These are phyloP conservation scores for Glaucopsyche alexis DNA, from an alignment of 2,888 invertebrate species.

Conservation along the genomic window DNA sequence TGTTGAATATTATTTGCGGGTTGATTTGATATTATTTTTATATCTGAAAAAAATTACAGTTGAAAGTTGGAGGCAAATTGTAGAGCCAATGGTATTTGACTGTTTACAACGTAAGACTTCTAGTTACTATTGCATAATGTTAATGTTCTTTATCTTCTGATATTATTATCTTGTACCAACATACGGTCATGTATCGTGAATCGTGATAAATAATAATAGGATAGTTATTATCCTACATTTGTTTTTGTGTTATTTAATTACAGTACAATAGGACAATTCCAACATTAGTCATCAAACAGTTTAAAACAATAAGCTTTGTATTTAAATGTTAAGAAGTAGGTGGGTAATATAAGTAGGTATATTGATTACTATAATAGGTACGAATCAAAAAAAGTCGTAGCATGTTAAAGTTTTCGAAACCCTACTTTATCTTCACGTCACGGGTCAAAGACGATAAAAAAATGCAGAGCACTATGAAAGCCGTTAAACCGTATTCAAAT, in stretches of 20 bases:
- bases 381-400: not conserved
- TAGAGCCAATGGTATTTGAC: not conserved
- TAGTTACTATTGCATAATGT: not conserved
- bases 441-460: not conserved
- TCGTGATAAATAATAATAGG: not conserved
- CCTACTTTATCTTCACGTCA: not conserved
- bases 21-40: not conserved
- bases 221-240: not conserved
- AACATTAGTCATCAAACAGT: not conserved
- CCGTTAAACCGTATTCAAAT: constrained; percentile 10
- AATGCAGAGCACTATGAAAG: constrained; percentile 13
- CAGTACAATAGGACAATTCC: not conserved
- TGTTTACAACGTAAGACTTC: not conserved
- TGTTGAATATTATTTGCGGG: not conserved
- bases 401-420: not conserved
- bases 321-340: not conserved
- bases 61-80: not conserved
- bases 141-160: too few relatives aligned
- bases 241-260: not conserved
- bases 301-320: constrained; percentile 3
- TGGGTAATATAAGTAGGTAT: not conserved
- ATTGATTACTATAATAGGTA: too few relatives aligned
- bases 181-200: too few relatives aligned
- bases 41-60: not conserved
- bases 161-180: too few relatives aligned